Conservation (phyloP, 2,113 vertebrate genomes). For the Myrmecophaga tridactyla region DNA sequence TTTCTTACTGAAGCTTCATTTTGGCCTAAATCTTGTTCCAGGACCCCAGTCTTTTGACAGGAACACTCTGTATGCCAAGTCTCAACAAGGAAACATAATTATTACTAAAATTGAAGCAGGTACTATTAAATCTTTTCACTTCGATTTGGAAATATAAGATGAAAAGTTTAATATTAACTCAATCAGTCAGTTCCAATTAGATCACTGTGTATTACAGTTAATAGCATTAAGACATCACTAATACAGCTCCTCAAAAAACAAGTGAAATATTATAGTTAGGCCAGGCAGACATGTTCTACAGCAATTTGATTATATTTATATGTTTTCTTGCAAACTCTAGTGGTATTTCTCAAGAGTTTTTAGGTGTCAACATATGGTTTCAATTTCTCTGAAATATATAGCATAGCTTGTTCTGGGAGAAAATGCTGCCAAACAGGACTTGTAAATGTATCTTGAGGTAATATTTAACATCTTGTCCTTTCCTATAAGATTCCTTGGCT, state of each 20-base stretch:
- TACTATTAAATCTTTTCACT: slow-evolving; percentile 67
- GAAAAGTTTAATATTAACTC: slow-evolving; percentile 68
- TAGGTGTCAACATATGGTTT: slow-evolving; percentile 87
- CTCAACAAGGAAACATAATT: slow-evolving; percentile 57
- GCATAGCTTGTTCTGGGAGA: slow-evolving; percentile 79
- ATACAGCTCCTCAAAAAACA: slow-evolving; percentile 61
- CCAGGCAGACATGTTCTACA: slow-evolving; percentile 73
- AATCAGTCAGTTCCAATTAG: slow-evolving; percentile 51
- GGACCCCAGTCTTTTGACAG: background rate
- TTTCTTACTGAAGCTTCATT: slow-evolving; percentile 42
- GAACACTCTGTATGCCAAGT: slow-evolving; percentile 35
- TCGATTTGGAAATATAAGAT: slow-evolving; percentile 64
- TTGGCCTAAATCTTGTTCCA: background rate
- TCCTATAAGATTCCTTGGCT: slow-evolving; percentile 70
- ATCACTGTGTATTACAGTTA: slow-evolving; percentile 44
- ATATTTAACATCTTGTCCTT: slow-evolving; percentile 79
- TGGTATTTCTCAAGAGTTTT: slow-evolving; percentile 80
- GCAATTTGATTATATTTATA: slow-evolving; percentile 77
- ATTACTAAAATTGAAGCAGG: slow-evolving; percentile 51
- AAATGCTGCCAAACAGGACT: slow-evolving; percentile 77
- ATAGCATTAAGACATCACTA: slow-evolving; percentile 54
- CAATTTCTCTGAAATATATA: slow-evolving; percentile 85
- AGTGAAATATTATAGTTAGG: slow-evolving; percentile 55
- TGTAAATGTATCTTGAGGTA: slow-evolving; percentile 83
- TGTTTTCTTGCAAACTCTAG: slow-evolving; percentile 77